Evolutionary conservation across 2,888 invertebrate genomes (phyloP).

Genomic region (Tetranychus piercei): DNA sequence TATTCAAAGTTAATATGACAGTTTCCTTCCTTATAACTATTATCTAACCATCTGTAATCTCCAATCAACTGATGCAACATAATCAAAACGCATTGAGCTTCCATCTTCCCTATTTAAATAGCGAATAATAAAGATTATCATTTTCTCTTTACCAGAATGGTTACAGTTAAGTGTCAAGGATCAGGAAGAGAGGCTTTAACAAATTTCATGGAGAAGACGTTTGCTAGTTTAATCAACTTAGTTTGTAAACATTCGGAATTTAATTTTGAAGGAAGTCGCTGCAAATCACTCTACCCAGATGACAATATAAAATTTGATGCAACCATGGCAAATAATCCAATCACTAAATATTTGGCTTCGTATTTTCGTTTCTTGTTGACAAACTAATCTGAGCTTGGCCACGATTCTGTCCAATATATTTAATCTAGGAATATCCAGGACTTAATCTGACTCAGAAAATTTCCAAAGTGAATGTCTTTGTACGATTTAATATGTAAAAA

Average conservation of each 20-base stretch:
- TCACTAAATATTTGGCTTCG: constrained; percentile 18
- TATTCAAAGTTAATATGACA: background rate
- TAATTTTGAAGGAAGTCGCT: constrained; percentile 15
- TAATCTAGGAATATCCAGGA: too few species aligned
- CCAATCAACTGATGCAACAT: background rate
- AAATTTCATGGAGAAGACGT: constrained; percentile 17
- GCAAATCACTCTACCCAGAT: constrained; percentile 14
- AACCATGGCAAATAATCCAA: constrained; percentile 16
- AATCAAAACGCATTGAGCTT: background rate
- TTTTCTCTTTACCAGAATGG: background rate
- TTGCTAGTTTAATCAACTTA: constrained; percentile 12
- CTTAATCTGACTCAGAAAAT: too few species aligned
- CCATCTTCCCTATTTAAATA: too few species aligned
- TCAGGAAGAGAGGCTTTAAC: constrained; percentile 10
- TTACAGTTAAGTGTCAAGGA: constrained; percentile 13
- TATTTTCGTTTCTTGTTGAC: constrained; percentile 20
- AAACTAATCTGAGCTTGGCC: background rate
- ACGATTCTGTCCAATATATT: too few species aligned
- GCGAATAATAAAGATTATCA: background rate
- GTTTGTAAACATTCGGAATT: constrained; percentile 19
- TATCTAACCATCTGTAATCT: background rate
- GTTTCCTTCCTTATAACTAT: background rate
- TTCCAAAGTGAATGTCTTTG: too few species aligned
- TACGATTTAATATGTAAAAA: too few species aligned
- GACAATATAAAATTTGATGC: constrained; percentile 9